Evolutionary conservation across 2,888 invertebrate species (phyloP).

Genomic region (Temnothorax unifasciatus): DNA sequence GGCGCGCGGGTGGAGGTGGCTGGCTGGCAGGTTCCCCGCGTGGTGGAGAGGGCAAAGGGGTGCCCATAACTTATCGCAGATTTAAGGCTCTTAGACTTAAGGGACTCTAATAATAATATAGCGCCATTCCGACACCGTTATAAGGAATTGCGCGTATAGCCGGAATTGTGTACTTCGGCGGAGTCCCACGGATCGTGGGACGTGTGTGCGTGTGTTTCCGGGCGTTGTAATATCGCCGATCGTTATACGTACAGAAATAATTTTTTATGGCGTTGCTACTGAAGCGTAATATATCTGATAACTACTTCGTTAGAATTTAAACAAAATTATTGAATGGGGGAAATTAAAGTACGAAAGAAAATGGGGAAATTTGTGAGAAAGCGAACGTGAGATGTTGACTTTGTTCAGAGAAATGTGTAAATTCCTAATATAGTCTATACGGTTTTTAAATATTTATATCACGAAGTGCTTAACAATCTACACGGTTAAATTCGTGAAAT

Average conservation of each 20-base stretch:
- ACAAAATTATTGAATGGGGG: background rate
- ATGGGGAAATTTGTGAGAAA: background rate
- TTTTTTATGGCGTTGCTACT: slow-evolving; percentile 5
- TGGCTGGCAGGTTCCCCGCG: slow-evolving; percentile 73
- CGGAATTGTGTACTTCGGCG: slow-evolving; percentile 56
- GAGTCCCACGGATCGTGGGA: slow-evolving; percentile 36
- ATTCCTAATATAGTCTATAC: too few species aligned
- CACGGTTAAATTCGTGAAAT: background rate
- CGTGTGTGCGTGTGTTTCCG: background rate
- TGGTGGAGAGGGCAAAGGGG: slow-evolving; percentile 76
- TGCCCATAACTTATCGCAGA: slow-evolving; percentile 87
- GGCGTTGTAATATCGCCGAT: slow-evolving; percentile 22
- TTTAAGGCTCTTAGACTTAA: slow-evolving; percentile 87
- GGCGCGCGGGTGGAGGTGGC: slow-evolving; percentile 64
- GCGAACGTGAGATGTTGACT: background rate
- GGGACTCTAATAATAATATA: slow-evolving; percentile 87
- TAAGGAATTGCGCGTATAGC: slow-evolving; percentile 81
- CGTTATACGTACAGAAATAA: slow-evolving; percentile 11
- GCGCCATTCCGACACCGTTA: slow-evolving; percentile 83
- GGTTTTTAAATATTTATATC: background rate
- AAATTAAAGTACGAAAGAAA: background rate
- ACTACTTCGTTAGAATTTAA: background rate
- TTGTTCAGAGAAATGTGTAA: background rate
- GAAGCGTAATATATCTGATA: background rate
- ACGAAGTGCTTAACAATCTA: background rate